Percentiles rank a stretch among this genome's conserved stretches.
phyloP scores from a whole-genome alignment of 2,888 invertebrate species.

The Lutraria lutraria region DNA sequence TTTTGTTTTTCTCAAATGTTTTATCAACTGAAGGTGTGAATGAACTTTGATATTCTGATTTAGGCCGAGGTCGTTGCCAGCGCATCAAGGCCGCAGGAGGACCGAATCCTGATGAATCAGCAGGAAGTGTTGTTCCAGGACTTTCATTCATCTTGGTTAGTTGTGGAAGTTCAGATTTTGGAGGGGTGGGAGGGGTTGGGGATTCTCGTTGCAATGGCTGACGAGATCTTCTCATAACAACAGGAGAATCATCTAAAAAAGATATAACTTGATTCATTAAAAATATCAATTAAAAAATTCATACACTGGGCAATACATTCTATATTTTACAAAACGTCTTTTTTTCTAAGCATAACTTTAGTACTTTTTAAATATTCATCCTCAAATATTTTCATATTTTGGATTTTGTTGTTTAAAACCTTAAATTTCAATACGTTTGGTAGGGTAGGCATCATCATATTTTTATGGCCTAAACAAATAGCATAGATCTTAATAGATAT shows the following conservation, averaged over 20 bases:
- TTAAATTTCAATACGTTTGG: too few relatives aligned
- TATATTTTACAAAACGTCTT: too few relatives aligned
- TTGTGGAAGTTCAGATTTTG: constrained; percentile 63
- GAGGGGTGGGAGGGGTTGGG: constrained; percentile 67
- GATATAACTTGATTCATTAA: neutral
- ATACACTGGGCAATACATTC: too few relatives aligned
- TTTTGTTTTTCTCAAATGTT: constrained; percentile 65
- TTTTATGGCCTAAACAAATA: too few relatives aligned
- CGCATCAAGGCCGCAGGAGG: constrained; percentile 81
- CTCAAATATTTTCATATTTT: too few relatives aligned
- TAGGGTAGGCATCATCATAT: too few relatives aligned
- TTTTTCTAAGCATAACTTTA: too few relatives aligned
- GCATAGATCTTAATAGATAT: neutral
- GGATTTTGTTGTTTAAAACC: too few relatives aligned
- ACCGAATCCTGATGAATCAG: constrained; percentile 66
- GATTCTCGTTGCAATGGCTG: constrained; percentile 41
- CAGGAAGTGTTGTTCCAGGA: neutral
- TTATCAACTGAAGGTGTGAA: constrained; percentile 39
- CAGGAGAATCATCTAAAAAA: constrained; percentile 31
- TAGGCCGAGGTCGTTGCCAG: constrained; percentile 78
- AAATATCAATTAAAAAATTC: too few relatives aligned
- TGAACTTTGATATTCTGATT: constrained; percentile 71
- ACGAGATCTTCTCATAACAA: constrained; percentile 24
- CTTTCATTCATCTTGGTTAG: constrained; percentile 41
- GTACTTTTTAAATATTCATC: too few relatives aligned